phyloP scores from a whole-genome alignment of 2,113 vertebrate genomes.

The Hippoglossus stenolepis region DNA sequence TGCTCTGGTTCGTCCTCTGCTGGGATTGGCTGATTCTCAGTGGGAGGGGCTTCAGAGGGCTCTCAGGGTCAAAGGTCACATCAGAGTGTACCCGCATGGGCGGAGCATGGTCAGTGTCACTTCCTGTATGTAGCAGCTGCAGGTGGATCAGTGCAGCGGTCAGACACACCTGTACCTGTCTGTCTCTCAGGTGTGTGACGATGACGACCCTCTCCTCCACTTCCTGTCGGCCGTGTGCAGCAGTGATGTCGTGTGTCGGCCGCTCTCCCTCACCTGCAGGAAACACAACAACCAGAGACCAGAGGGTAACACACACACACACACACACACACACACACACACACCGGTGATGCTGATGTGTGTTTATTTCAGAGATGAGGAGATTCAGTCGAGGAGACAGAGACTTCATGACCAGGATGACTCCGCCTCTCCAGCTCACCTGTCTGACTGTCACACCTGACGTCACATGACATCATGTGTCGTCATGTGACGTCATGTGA shows the following conservation, averaged over 20 bases:
- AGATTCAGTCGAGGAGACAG: conserved; percentile 68
- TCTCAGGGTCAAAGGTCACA: conserved; percentile 80
- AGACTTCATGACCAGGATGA: conserved; percentile 73
- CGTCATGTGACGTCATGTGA: background rate
- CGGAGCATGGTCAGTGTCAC: conserved; percentile 66
- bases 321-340: conserved; percentile 19
- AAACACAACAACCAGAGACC: conserved; percentile 29
- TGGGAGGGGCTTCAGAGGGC: conserved; percentile 87
- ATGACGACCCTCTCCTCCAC: conserved; percentile 66
- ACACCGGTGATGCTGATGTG: background rate
- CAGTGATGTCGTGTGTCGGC: conserved; percentile 59
- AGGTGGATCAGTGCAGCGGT: background rate
- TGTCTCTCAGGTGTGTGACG: conserved; percentile 66
- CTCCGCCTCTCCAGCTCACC: conserved; percentile 70
- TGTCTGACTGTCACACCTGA: conserved; percentile 39
- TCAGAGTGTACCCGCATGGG: conserved; percentile 78
- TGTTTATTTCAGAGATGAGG: conserved; percentile 62
- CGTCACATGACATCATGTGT: background rate
- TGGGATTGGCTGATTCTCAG: conserved; percentile 78
- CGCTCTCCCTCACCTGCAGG: conserved; percentile 75
- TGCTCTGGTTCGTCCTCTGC: conserved; percentile 72
- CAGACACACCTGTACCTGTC: background rate
- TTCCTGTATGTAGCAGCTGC: conserved; percentile 10
- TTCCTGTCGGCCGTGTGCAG: conserved; percentile 76
- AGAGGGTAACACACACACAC: conserved; percentile 55